Evolutionary conservation across 2,113 vertebrate genomes (phyloP).

Genomic region (Alosa alosa): DNA sequence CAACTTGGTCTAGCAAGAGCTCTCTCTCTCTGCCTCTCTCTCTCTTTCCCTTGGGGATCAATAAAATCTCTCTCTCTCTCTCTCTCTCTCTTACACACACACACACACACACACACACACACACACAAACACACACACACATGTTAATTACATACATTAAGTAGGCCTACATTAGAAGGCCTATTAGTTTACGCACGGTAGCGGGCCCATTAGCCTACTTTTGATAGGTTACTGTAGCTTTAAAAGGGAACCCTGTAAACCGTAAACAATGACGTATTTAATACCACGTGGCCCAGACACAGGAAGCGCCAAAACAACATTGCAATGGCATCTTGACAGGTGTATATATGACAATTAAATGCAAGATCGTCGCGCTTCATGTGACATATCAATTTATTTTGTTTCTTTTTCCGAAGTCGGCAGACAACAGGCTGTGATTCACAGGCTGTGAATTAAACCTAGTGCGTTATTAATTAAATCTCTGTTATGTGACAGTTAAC

Average conservation of each 20-base stretch:
- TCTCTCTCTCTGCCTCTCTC: too few relatives aligned
- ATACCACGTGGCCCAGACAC: neutral
- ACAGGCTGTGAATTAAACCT: neutral
- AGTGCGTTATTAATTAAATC: neutral
- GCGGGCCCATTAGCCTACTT: too few relatives aligned
- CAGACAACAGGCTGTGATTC: neutral
- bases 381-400: neutral
- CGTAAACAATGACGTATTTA: constrained; percentile 9
- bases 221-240: neutral
- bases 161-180: too few relatives aligned
- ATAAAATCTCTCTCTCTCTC: too few relatives aligned
- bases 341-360: neutral
- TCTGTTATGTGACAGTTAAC: neutral
- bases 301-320: constrained; percentile 14
- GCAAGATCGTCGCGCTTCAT: neutral
- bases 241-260: constrained; percentile 4
- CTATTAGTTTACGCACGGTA: neutral
- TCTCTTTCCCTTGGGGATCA: too few relatives aligned
- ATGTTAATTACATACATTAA: too few relatives aligned
- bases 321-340: neutral
- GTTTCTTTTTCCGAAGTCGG: neutral
- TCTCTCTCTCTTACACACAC: too few relatives aligned
- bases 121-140: too few relatives aligned
- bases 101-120: too few relatives aligned
- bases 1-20: too few relatives aligned